phyloP scores from a whole-genome alignment of 2,113 vertebrate species.

The Trinectes maculatus region DNA sequence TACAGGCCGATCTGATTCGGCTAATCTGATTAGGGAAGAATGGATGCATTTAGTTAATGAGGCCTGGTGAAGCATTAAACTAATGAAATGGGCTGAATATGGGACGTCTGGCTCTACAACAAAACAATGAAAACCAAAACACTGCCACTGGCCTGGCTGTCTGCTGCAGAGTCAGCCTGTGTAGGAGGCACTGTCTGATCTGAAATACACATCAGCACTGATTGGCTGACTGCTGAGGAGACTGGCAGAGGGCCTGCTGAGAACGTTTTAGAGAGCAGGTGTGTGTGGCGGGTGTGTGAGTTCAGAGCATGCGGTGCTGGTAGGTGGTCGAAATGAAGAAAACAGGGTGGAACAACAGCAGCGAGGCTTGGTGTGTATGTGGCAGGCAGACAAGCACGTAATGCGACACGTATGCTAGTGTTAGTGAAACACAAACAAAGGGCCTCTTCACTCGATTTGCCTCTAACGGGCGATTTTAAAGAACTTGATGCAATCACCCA shows the following conservation, averaged over 20 bases:
- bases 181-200: constrained; percentile 37
- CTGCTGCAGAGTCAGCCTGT: constrained; percentile 27
- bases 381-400: constrained; percentile 10
- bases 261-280: constrained; percentile 51
- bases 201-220: constrained; percentile 52
- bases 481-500: background rate
- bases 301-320: constrained; percentile 11
- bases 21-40: constrained; percentile 61
- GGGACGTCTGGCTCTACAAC: constrained; percentile 10
- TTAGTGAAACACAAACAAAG: background rate
- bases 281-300: constrained; percentile 30
- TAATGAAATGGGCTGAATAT: constrained; percentile 59
- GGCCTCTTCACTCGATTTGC: background rate
- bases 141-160: background rate
- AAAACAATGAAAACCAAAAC: constrained; percentile 26
- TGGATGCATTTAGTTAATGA: constrained; percentile 59
- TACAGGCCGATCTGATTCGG: constrained; percentile 40
- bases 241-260: constrained; percentile 54
- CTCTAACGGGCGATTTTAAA: constrained; percentile 1
- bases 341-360: constrained; percentile 19
- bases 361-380: background rate
- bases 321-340: constrained; percentile 53
- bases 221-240: constrained; percentile 61
- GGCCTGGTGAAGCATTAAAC: constrained; percentile 46
- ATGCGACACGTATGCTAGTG: background rate